phyloP scores from a whole-genome alignment of 2,113 vertebrate genomes.

The Myrmecophaga tridactyla region DNA sequence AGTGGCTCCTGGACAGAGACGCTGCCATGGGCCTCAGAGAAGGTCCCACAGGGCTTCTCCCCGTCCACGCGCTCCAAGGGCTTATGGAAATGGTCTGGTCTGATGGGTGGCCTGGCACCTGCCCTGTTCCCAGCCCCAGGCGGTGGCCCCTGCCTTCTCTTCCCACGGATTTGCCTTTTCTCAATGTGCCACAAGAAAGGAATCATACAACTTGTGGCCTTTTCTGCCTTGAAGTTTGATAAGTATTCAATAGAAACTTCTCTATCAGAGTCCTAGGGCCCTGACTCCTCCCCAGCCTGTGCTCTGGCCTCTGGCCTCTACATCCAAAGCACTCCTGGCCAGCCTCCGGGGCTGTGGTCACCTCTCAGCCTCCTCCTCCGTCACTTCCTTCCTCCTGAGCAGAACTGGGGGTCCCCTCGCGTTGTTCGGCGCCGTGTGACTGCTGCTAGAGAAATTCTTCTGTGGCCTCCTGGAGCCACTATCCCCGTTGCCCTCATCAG shows the following conservation, averaged over 20 bases:
- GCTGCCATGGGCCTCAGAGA: rapidly evolving
- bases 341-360: slow-evolving; percentile 50
- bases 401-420: neutral
- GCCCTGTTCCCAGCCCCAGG: neutral
- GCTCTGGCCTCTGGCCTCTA: neutral
- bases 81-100: neutral
- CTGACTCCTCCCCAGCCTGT: rapidly evolving
- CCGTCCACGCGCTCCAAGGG: rapidly evolving
- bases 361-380: slow-evolving; percentile 96
- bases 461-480: slow-evolving; percentile 87
- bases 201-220: too few species aligned
- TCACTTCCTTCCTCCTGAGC: slow-evolving; percentile 87
- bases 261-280: rapidly evolving
- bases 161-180: neutral
- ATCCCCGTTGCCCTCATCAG: slow-evolving; percentile 84
- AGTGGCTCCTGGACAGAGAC: too few species aligned
- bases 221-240: neutral
- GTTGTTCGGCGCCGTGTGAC: slow-evolving; percentile 71
- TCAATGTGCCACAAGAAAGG: rapidly evolving
- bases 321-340: neutral
- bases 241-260: too few species aligned
- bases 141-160: rapidly evolving
- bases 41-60: rapidly evolving
- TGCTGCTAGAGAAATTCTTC: slow-evolving; percentile 90
- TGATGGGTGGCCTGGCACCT: too few species aligned